A percentile compares a stretch with the other conserved stretches of the same genome.
Conservation (phyloP, 2,888 invertebrate species). For the Xiphydria camelus region DNA sequence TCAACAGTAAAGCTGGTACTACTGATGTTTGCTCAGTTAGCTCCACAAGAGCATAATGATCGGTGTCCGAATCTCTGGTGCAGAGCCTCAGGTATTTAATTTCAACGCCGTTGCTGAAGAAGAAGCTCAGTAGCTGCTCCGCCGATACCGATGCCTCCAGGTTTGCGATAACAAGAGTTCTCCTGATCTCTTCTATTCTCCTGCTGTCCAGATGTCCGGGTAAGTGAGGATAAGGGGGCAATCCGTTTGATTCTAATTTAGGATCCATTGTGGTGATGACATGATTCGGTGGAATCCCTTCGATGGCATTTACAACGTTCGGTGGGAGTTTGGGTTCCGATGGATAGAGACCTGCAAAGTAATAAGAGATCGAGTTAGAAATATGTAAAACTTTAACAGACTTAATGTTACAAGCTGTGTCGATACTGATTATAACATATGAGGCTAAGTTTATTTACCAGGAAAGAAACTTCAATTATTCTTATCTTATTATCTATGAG, state of each 20-base stretch:
- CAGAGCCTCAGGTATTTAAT: slow-evolving; percentile 94
- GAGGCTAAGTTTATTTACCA: too few relatives aligned
- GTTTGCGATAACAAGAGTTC: slow-evolving; percentile 87
- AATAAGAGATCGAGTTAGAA: too few relatives aligned
- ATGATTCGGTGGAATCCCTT: slow-evolving; percentile 81
- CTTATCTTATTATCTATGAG: neutral
- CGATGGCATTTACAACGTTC: slow-evolving; percentile 85
- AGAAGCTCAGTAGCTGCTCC: slow-evolving; percentile 87
- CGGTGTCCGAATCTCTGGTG: slow-evolving; percentile 76
- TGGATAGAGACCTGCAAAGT: slow-evolving; percentile 70
- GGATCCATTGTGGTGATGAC: slow-evolving; percentile 87
- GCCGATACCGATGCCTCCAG: slow-evolving; percentile 68
- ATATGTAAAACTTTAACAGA: too few relatives aligned
- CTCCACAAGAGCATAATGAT: slow-evolving; percentile 86
- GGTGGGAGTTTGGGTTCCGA: slow-evolving; percentile 87
- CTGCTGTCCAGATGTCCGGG: slow-evolving; percentile 85
- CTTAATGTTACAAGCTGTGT: too few relatives aligned
- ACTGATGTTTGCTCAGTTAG: slow-evolving; percentile 91
- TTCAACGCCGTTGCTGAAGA: slow-evolving; percentile 80
- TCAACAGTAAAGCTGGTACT: slow-evolving; percentile 82
- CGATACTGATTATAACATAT: too few relatives aligned
- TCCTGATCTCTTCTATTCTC: slow-evolving; percentile 93
- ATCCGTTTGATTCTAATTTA: slow-evolving; percentile 75
- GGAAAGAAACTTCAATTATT: too few relatives aligned
- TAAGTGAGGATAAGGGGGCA: slow-evolving; percentile 89